These are phyloP conservation scores for Caradrina clavipalpis DNA, from an alignment of 2,888 invertebrate genomes.

Conservation along the genomic window DNA sequence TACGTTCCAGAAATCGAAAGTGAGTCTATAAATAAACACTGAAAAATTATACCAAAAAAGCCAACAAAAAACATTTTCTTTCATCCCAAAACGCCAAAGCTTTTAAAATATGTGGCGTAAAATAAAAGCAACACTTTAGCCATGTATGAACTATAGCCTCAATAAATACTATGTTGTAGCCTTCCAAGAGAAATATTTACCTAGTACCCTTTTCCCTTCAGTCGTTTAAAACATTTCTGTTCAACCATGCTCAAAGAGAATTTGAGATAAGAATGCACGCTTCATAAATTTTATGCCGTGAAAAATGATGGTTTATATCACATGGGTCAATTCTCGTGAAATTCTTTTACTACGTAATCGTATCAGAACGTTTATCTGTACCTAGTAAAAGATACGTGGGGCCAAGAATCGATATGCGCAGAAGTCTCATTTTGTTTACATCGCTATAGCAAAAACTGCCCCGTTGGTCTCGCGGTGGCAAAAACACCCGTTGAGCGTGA, in stretches of 20 bases:
- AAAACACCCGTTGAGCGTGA: no score
- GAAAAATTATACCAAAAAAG: neutral
- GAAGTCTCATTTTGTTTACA: slow-evolving; percentile 21
- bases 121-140: slow-evolving; percentile 4
- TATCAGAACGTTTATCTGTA: slow-evolving; percentile 45
- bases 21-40: neutral
- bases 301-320: slow-evolving; percentile 70
- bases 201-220: slow-evolving; percentile 20
- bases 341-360: slow-evolving; percentile 53
- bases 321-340: slow-evolving; percentile 69
- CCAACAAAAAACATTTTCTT: neutral
- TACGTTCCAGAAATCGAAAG: no score
- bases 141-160: slow-evolving; percentile 7
- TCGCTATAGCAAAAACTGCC: no score
- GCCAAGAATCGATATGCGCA: neutral
- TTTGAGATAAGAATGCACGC: slow-evolving; percentile 71
- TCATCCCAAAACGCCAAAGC: neutral
- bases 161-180: slow-evolving; percentile 18
- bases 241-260: slow-evolving; percentile 55
- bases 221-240: slow-evolving; percentile 44
- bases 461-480: no score
- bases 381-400: slow-evolving; percentile 23
- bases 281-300: slow-evolving; percentile 75
- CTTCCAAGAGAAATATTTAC: slow-evolving; percentile 12
- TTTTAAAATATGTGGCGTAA: slow-evolving; percentile 1